Evolutionary conservation across 2,797 vertebrate genomes (phyloP), one percentile per base, ranked within the genome.

Genomic region (Anguilla obscura): DNA sequence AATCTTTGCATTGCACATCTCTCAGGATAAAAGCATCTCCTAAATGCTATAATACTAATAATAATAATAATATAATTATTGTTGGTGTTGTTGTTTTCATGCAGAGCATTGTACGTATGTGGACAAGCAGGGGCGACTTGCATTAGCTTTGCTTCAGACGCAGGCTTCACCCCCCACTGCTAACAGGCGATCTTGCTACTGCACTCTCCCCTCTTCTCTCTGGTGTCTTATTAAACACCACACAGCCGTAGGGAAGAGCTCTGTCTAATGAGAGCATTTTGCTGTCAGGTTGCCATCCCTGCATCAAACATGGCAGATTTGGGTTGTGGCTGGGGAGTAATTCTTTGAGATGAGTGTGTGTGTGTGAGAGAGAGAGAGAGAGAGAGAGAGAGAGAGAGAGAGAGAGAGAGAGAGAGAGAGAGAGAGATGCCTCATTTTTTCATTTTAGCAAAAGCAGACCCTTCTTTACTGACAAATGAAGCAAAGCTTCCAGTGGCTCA

Each of bases 241-340:
- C 50, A 56, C 1, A 54, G 82, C n/a, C 21, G 27, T 9, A 30
- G 40, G 36, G 48, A 54, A 84, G 52, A 85, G 83, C 21, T 40
- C 86, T 87, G 27, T 80, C 52, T 82, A 87, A 87, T 79, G 33
- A 58, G 74, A 30, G 66, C 86, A 80, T 69, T 87, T 80, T 87
- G 86, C 56, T 87, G 86, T 87, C 56, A 82, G 52, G 8, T 36
- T 60, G 33, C 21, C 76, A 54, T 87, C 56, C 36, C 40, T 56
- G 52, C n/a, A 40, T 82, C 76, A 82, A 52, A 82, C 24, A 80
- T 54, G 74, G 56, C 36, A 80, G 10, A 87, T 76, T 80, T 24
- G n/a, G 60, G 85, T 86, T 87, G 71, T 56, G 71, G 52, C 50
- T 54, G 30, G 86, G 56, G 54, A 80, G 54, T 87, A 87, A 87